phyloP scores from a whole-genome alignment of 2,113 vertebrate genomes.

The Neolamprologus variostigma region DNA sequence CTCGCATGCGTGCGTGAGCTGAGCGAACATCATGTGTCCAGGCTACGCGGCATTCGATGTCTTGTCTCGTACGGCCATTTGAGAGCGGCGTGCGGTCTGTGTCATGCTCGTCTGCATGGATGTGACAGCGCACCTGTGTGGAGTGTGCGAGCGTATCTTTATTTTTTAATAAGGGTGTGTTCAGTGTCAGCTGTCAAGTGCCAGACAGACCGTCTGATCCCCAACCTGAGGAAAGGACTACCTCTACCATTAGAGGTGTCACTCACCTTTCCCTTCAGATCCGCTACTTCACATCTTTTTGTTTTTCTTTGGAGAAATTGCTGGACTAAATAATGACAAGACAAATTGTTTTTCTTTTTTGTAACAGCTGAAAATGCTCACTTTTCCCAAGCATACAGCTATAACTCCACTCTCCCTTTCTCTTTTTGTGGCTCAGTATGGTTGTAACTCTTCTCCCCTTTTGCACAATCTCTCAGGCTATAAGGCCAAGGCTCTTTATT shows the following conservation, averaged over 20 bases:
- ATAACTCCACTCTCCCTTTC: background rate
- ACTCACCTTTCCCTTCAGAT: background rate
- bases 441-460: slow-evolving; percentile 20
- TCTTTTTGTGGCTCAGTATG: background rate
- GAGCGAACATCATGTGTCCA: background rate
- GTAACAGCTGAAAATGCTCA: background rate
- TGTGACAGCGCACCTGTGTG: background rate
- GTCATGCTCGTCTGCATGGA: background rate
- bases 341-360: background rate
- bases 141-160: slow-evolving; percentile 36
- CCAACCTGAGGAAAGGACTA: background rate
- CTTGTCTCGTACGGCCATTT: background rate
- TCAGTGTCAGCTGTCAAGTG: slow-evolving; percentile 45
- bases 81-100: background rate
- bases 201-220: slow-evolving; percentile 9
- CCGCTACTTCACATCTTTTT: background rate
- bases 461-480: background rate
- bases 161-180: slow-evolving; percentile 65
- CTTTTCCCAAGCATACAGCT: background rate
- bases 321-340: background rate
- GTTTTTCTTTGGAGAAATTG: background rate
- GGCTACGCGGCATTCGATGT: background rate
- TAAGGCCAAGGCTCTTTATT: background rate
- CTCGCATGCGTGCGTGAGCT: background rate
- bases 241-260: slow-evolving; percentile 1